Conservation (phyloP, 2,113 vertebrate genomes). For the Tinamus guttatus region DNA sequence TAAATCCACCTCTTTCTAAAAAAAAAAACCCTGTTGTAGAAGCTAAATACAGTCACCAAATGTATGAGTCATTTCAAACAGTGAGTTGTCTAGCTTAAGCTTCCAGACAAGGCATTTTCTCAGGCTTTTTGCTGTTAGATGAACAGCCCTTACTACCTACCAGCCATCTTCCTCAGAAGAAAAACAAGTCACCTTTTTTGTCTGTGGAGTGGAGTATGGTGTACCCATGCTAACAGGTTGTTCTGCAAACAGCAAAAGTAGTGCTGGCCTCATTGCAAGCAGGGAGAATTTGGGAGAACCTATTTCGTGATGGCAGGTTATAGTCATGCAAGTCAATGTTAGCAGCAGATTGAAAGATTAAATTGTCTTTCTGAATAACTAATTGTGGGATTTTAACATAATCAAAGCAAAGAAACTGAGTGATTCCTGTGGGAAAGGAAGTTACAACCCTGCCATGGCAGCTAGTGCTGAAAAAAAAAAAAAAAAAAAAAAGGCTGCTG, state of each 20-base stretch:
- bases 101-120: not conserved
- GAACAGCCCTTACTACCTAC: not conserved
- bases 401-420: not conserved
- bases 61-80: not conserved
- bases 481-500: not conserved
- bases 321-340: not conserved
- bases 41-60: not conserved
- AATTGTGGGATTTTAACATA: slow-evolving; percentile 19
- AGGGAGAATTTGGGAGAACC: not conserved
- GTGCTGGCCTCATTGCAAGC: not conserved
- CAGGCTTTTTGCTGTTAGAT: not conserved
- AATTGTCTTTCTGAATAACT: slow-evolving; percentile 7
- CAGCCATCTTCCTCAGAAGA: not conserved
- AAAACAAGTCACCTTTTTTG: not conserved
- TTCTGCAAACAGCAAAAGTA: not conserved
- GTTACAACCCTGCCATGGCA: not conserved
- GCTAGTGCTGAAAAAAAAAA: not conserved
- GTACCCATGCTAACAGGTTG: not conserved
- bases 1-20: not conserved
- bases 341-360: slow-evolving; percentile 5
- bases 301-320: not conserved
- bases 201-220: not conserved
- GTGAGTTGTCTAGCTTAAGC: not conserved
- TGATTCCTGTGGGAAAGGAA: slow-evolving; percentile 16
- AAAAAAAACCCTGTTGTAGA: not conserved